Base-by-base conservation (phyloP, 2,113 vertebrate genomes). In the Gadus macrocephalus region DNA sequence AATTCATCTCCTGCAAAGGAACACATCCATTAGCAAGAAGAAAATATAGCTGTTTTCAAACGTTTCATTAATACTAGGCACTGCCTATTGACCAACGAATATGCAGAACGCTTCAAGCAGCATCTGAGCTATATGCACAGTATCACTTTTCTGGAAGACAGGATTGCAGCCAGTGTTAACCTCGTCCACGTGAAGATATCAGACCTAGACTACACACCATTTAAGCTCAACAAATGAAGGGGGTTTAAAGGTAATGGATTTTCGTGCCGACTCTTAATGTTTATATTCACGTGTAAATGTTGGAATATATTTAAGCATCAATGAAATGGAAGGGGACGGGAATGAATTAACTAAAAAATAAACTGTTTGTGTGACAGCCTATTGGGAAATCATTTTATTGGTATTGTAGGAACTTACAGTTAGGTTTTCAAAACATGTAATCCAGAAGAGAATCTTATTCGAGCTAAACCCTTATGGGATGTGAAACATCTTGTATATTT, bases 101-200 rank as follows among this genome's bases (percentile, higher is more conserved):
- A 86, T 90, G 83, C 69, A 75, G 83, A 70, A 80, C 83, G 89
- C 85, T 87, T 84, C 81, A 85, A 86, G 87, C 86, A 87, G 84
- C 87, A 88, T 86, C 86, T 88, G 81, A 83, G 87, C 85, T 85
- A 79, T 85, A 87, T 89, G 82, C 87, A 89, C 83, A 88, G 72
- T 80, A 17, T 75, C 78, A 83, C 86, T 70, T 68, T 78, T 87
- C 85, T 78, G 89, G 86, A 89, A 89, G 90, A 91, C 90, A 90
- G 89, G 87, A 91, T 86, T 87, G 83, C 85, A 86, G 82, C 86
- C 83, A 87, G 83, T 86, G 68, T 64, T 79, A 79, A 80, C 84
- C 72, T 86, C 83, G 77, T 87, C 79, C 74, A 83, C 84, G 77
- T 81, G 85, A 83, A 91, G 81, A 86, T 84, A 83, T 88, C 73